Conservation (phyloP, 2,113 vertebrate genomes). For the Myrmecobius fasciatus region DNA sequence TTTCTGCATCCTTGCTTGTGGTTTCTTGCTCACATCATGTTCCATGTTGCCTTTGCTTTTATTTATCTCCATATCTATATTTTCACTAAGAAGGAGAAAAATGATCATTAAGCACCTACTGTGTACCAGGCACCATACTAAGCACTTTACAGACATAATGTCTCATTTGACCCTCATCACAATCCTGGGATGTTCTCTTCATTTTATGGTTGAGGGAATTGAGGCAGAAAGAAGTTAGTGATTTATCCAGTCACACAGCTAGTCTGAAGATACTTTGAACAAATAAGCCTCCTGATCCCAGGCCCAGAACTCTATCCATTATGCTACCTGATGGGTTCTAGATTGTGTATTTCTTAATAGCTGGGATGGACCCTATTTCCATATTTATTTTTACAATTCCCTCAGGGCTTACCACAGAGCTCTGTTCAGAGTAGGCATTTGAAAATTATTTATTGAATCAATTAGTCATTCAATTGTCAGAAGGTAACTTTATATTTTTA, state of each 20-base stretch:
- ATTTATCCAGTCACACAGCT: neutral
- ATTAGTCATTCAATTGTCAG: neutral
- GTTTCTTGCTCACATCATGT: neutral
- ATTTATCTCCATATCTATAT: neutral
- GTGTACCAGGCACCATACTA: neutral
- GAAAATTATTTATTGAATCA: neutral
- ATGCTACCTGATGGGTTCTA: neutral
- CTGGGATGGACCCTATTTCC: neutral
- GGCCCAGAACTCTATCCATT: neutral
- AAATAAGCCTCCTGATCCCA: neutral
- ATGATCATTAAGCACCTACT: neutral
- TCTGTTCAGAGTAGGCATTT: neutral
- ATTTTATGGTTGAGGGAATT: neutral
- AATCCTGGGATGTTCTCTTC: neutral
- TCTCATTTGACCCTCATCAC: neutral
- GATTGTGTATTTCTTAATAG: neutral
- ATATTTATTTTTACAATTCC: neutral
- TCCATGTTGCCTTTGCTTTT: neutral
- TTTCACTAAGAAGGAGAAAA: neutral
- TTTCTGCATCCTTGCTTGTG: constrained; percentile 22
- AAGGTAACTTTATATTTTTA: neutral
- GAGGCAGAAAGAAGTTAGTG: neutral
- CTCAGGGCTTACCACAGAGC: neutral
- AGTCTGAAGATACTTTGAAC: neutral
- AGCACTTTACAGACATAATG: neutral